Conservation (phyloP, 2,113 vertebrate species). For the Odocoileus virginianus region DNA sequence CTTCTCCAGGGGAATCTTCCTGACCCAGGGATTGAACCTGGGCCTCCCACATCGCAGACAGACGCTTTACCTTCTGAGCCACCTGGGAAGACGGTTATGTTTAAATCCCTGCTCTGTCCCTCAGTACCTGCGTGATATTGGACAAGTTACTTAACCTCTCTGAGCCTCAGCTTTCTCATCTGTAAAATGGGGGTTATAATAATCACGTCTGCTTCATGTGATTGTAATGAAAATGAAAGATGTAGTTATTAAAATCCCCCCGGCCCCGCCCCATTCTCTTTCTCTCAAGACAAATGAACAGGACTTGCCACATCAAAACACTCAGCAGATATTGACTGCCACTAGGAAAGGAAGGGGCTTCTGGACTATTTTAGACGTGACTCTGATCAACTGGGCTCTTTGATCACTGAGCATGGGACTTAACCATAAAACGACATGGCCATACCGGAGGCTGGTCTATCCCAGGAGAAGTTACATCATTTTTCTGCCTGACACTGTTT, state of each 20-base stretch:
- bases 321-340: neutral
- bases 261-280: rapidly evolving
- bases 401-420: neutral
- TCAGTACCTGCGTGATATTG: neutral
- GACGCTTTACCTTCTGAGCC: rapidly evolving
- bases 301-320: neutral
- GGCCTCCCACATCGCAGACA: neutral
- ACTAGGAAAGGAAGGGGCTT: neutral
- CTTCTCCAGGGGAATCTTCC: neutral
- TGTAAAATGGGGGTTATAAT: neutral
- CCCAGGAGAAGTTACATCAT: neutral
- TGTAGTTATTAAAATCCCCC: neutral
- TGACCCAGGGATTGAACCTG: neutral
- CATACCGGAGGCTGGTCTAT: rapidly evolving
- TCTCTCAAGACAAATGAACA: neutral
- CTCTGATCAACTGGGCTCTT: neutral
- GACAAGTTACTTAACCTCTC: neutral
- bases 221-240: neutral
- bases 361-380: neutral
- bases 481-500: neutral
- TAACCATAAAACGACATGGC: rapidly evolving
- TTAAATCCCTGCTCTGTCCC: neutral
- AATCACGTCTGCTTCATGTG: neutral
- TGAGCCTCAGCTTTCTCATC: neutral
- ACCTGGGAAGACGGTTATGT: rapidly evolving